phyloP scores from a whole-genome alignment of 1,140 invertebrate species.

The Cephus cinctus region DNA sequence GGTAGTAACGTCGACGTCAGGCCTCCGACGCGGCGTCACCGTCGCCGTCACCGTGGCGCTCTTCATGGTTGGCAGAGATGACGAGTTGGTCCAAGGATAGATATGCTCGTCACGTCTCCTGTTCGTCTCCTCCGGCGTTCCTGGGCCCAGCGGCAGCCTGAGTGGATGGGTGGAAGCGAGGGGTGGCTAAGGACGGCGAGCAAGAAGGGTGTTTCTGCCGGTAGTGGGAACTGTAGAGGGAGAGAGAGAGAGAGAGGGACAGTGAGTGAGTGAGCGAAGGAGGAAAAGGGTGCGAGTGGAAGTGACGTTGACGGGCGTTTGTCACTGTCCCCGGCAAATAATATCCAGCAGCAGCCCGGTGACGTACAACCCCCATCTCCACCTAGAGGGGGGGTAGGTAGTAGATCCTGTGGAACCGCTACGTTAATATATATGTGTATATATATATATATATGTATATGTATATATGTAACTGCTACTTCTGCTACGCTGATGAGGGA shows the following conservation, averaged over 20 bases:
- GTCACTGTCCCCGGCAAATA: slow-evolving; percentile 55
- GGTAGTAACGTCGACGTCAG: neutral
- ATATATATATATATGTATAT: too few relatives aligned
- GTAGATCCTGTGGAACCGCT: too few relatives aligned
- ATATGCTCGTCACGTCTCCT: slow-evolving; percentile 45
- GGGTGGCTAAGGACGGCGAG: slow-evolving; percentile 5
- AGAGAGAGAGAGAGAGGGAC: slow-evolving; percentile 16
- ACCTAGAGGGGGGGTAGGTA: slow-evolving; percentile 13
- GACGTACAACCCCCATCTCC: slow-evolving; percentile 9
- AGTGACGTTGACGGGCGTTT: slow-evolving; percentile 54
- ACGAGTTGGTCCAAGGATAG: slow-evolving; percentile 38
- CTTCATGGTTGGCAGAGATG: slow-evolving; percentile 35
- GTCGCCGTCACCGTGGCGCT: slow-evolving; percentile 2
- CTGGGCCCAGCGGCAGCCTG: neutral
- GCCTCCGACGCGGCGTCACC: slow-evolving; percentile 4
- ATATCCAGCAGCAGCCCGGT: slow-evolving; percentile 38
- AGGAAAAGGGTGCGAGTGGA: slow-evolving; percentile 32
- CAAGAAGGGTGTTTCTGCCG: too few relatives aligned
- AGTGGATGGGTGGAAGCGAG: slow-evolving; percentile 8
- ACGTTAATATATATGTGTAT: too few relatives aligned
- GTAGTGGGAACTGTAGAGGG: too few relatives aligned
- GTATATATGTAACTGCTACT: too few relatives aligned
- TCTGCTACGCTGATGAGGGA: slow-evolving; percentile 21
- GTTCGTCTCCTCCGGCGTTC: slow-evolving; percentile 24
- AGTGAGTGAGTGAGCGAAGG: too few relatives aligned